Conservation (phyloP, 2,888 invertebrate genomes). For the Hydraecia micacea region DNA sequence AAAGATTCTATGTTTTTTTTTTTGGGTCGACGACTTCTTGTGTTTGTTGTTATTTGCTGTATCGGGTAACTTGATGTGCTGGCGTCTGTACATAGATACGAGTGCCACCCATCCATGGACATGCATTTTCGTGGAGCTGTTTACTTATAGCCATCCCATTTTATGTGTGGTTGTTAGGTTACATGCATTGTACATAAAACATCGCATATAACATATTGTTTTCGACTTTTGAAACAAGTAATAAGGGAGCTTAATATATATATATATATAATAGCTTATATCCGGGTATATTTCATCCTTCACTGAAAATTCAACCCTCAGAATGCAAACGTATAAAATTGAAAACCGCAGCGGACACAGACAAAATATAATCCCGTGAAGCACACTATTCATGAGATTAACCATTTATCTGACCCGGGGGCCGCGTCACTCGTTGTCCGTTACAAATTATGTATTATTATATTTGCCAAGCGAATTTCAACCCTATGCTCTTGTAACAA, state of each 20-base stretch:
- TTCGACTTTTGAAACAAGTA: neutral
- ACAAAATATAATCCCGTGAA: conserved; percentile 62
- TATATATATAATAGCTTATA: no score
- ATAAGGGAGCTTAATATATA: neutral
- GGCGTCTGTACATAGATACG: no score
- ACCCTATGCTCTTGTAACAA: conserved; percentile 14
- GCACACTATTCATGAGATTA: conserved; percentile 70
- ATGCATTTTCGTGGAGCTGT: no score
- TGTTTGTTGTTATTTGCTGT: no score
- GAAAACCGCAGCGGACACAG: conserved; percentile 55
- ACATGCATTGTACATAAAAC: neutral
- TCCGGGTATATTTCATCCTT: neutral
- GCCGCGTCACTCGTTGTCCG: conserved; percentile 58
- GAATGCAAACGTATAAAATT: conserved; percentile 42
- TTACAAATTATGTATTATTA: conserved; percentile 67
- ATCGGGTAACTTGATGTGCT: no score
- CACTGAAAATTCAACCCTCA: neutral
- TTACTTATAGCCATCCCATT: no score
- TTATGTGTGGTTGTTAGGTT: no score
- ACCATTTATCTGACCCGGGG: conserved; percentile 68
- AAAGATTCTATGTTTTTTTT: no score
- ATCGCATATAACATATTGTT: neutral
- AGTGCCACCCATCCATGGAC: no score
- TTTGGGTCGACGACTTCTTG: no score
- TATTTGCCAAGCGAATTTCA: conserved; percentile 28